Evolutionary conservation across 2,797 vertebrate genomes (phyloP).

Genomic region (Myotis pilosus): DNA sequence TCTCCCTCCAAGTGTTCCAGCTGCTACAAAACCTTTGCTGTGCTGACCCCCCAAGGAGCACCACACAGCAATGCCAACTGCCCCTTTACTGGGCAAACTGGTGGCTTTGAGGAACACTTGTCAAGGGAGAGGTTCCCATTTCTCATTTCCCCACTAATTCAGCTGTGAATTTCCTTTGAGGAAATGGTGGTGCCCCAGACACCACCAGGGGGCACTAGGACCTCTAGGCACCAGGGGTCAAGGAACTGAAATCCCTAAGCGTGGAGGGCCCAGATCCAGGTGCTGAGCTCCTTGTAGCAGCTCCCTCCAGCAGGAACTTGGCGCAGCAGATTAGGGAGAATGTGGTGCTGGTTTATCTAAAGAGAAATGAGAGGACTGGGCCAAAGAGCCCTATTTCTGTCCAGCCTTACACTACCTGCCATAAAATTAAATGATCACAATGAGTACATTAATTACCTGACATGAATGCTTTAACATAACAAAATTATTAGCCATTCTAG

Average conservation of each 20-base stretch:
- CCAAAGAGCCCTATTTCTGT: slow-evolving; percentile 78
- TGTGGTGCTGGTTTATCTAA: slow-evolving; percentile 62
- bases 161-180: slow-evolving; percentile 49
- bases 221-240: slow-evolving; percentile 64
- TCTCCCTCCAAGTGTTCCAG: background rate
- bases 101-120: background rate
- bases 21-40: slow-evolving; percentile 3
- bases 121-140: slow-evolving; percentile 43
- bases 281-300: background rate
- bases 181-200: slow-evolving; percentile 8
- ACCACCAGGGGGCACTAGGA: slow-evolving; percentile 74
- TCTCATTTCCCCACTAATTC: background rate
- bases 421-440: slow-evolving; percentile 82
- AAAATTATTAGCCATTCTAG: slow-evolving; percentile 80
- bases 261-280: background rate
- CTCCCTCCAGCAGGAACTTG: background rate
- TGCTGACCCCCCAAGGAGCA: background rate
- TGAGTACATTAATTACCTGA: slow-evolving; percentile 81
- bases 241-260: background rate
- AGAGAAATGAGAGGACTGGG: slow-evolving; percentile 72
- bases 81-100: background rate
- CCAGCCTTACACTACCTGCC: slow-evolving; percentile 77
- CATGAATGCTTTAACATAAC: slow-evolving; percentile 79
- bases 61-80: background rate
- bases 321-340: background rate